Evolutionary conservation across 2,113 vertebrate species (phyloP), one percentile per base, ranked within the genome.

Genomic region (Alouatta palliata): DNA sequence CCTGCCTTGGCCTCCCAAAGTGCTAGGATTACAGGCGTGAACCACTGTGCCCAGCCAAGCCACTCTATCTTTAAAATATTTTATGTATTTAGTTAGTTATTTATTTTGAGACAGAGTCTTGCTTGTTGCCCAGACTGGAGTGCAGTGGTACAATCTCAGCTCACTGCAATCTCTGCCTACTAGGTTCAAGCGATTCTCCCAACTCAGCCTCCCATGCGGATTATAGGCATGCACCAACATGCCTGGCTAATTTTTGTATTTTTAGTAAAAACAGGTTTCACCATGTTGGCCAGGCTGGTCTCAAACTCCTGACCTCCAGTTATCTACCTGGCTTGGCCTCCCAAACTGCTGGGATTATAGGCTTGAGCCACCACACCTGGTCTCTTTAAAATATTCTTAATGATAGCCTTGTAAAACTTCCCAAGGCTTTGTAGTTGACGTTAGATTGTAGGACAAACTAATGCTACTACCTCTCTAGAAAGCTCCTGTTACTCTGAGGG

Each of bases 341-440:
- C 56, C 56, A 25, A 58, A 58, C 19, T 58, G 23, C 56, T 58
- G 56, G 56, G 21, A 58, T 58, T 58, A 58, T 7, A 58, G 21
- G 21, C 56, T 58, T 52, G 56, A 58, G 56, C 56, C 56, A 58
- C 56, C 23, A 25, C 23, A 25, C 32, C 32, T 35, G 32, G 32
- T 32, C 32, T 68, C 61, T 68, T 35, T n/a, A 73, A 92, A 90
- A 89, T 88, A 93, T 16, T 91, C 23, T 66, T 96, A 89, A 93
- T 87, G 56, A 68, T 17, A 89, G 73, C 2, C 47, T 56, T 47
- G 17, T 32, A 79, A 40, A 85, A 75, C 13, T 68, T 83, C 52
- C 88, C 43, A 76, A n/a, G 45, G 16, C 8, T 56, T 66, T 64
- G 40, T 0, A 40, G 49, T 3, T 64, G 45, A 52, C 25, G n/a